Evolutionary conservation across 2,797 vertebrate species (phyloP), one percentile per base, ranked within the genome.

Genomic region (Pseudomugil gertrudae): DNA sequence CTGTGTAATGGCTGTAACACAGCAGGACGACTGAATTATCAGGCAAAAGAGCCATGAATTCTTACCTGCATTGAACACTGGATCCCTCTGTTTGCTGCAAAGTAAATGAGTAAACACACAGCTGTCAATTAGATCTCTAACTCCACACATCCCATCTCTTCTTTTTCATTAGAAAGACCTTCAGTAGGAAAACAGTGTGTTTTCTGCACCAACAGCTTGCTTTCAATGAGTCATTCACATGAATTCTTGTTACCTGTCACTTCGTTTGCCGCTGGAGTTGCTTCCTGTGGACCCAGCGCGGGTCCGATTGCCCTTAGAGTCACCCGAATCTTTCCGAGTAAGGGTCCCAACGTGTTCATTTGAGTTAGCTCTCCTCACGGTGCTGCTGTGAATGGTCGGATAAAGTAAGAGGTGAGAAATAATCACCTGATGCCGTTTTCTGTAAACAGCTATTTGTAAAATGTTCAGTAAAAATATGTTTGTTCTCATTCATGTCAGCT

Each of bases 31-130:
- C 38, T 56, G 32, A 38, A 9, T 17, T 38, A 36, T 57, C 54
- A 33, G 38, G 38, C 66, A 54, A 21, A 66, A 56, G 51, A 61
- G 66, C 45, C 54, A n/a, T 70, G 47, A 66, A 48, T 71, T 93
- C 95, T 95, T 96, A 99, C 97, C 98, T 94, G 96, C 93, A 63
- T 95, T 98, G 94, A 98, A 98, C 71, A 98, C 94, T 3, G 98
- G 96, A 55, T 99, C 98, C 95, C 95, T 99, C 91, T 95, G 96
- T 94, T 98, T 99, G 94, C 97, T 99, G 95, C 79, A 87, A 92
- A 93, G 69, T 74, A 84, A 84, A 85, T 21, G 61, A 78, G 73
- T 62, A 89, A 81, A 87, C 67, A 88, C 59, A 87, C 61, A 88
- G 60, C 68, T 63, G 79, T 89, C 88, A 90, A 72, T 88, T 62